Conservation (phyloP, 2,797 vertebrate genomes). For the Enteromius fasciolatus region DNA sequence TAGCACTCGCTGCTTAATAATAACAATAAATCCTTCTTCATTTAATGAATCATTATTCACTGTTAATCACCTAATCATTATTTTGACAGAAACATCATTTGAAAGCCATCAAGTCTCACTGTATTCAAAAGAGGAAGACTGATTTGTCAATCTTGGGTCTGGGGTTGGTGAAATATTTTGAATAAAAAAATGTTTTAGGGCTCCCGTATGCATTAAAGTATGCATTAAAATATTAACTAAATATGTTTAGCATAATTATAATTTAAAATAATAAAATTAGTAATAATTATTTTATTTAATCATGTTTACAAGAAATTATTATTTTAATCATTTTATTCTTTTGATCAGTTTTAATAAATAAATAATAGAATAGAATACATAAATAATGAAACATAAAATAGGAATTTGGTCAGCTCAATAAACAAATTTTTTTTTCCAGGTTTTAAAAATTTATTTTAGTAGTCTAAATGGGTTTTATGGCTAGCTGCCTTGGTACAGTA, state of each 20-base stretch:
- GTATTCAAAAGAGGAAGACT: not conserved
- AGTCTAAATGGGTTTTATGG: too few species aligned
- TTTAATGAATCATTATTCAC: not conserved
- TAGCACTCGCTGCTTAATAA: conserved; percentile 4
- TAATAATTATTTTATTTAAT: not conserved
- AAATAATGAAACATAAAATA: not conserved
- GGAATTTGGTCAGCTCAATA: not conserved
- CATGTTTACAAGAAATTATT: not conserved
- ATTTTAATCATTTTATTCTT: not conserved
- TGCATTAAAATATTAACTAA: not conserved
- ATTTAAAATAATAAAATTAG: too few species aligned
- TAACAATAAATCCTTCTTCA: not conserved
- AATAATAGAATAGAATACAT: too few species aligned
- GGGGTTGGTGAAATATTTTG: not conserved
- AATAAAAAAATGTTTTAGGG: not conserved
- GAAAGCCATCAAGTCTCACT: not conserved
- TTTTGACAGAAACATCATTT: not conserved
- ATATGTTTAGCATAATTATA: not conserved
- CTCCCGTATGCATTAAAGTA: not conserved
- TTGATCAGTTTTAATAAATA: not conserved
- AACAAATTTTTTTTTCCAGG: not conserved
- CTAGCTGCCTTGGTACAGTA: not conserved
- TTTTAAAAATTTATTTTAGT: not conserved
- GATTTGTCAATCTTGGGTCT: not conserved
- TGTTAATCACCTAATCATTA: not conserved